Base-by-base conservation (phyloP, 2,888 invertebrate species). In the Mactromeris polynyma region DNA sequence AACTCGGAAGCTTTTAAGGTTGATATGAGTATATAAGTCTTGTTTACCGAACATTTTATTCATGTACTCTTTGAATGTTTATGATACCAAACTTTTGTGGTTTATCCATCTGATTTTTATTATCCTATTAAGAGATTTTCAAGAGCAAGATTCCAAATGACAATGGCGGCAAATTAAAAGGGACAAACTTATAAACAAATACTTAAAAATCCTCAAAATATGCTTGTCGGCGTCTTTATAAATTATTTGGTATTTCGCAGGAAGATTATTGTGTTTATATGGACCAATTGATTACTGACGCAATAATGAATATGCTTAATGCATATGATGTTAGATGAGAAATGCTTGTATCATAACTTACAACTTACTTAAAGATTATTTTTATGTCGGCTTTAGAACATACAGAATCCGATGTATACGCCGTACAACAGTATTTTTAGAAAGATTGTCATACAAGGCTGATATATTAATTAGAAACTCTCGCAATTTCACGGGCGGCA, bases 81-180 rank as follows among this genome's bases (percentile, higher is more conserved):
- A 88, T 81, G 87, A 88, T 88, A 84, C 42, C 38, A 69, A 81
- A 36, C 73, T 42, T 42, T 84, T 81, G 51, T 26, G 21, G 31
- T 36, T 83, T 84, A 81, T 88, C 84, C 58, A 31, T 26, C 73
- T 19, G 46, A 73, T 36, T 88, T 77, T 69, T 87, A 88, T 88
- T 21, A 88, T 88, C 87, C 81, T 88, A 83, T 88, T 88, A 84
- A 88, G 69, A 54, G 84, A 88, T 84, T 88, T 73, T 36, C 33
- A 36, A 81, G 87, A 81, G 86, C 54, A 33, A 54, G 26, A 46
- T 21, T 81, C 58, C 33, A 26, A 69, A 40, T 46, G 78, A 82
- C 82, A 58, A 87, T 87, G 82, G 83, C 86, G 86, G 86, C 83
- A 54, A 54, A 54, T 82, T 87, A 38, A 87, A 87, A 87, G 82